A percentile compares a stretch with the other conserved stretches of the same genome.
These are phyloP conservation scores for Nixonia krombeini DNA, from an alignment of 1,140 invertebrate genomes.

Conservation along the genomic window DNA sequence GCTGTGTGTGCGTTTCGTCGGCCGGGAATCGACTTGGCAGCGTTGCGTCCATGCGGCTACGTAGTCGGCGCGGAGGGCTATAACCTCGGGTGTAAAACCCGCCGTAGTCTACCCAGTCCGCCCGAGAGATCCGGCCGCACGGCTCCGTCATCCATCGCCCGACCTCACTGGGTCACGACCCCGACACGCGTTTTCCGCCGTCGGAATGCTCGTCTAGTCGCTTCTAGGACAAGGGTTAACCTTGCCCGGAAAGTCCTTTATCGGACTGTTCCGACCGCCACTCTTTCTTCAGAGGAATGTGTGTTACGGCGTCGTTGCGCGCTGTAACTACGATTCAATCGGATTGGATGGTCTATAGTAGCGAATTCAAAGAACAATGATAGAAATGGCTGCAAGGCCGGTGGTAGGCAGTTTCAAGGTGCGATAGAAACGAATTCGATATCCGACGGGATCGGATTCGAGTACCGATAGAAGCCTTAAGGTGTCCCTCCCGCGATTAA, in stretches of 20 bases:
- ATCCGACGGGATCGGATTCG: no score
- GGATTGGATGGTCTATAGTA: no score
- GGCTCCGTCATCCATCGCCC: constrained; percentile 27
- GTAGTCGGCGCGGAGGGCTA: constrained; percentile 11
- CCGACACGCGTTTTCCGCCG: constrained; percentile 10
- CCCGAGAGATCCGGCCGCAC: no score
- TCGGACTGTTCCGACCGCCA: background rate
- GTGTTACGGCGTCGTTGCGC: no score
- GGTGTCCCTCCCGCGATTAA: no score
- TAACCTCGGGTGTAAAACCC: constrained; percentile 34
- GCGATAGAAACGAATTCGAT: no score
- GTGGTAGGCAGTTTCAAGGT: no score
- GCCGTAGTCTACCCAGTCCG: constrained; percentile 17
- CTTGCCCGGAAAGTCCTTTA: background rate
- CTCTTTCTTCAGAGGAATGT: no score
- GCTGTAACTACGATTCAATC: no score
- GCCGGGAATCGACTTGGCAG: constrained; percentile 20
- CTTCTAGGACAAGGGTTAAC: constrained; percentile 9
- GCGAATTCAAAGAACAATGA: no score
- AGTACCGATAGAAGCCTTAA: no score
- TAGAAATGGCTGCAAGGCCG: no score
- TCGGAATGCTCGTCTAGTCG: background rate
- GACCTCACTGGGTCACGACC: constrained; percentile 28
- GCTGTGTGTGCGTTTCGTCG: constrained; percentile 23
- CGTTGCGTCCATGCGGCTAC: constrained; percentile 10